Base-by-base conservation (phyloP, 2,888 invertebrate species). In the Merodon equestris region DNA sequence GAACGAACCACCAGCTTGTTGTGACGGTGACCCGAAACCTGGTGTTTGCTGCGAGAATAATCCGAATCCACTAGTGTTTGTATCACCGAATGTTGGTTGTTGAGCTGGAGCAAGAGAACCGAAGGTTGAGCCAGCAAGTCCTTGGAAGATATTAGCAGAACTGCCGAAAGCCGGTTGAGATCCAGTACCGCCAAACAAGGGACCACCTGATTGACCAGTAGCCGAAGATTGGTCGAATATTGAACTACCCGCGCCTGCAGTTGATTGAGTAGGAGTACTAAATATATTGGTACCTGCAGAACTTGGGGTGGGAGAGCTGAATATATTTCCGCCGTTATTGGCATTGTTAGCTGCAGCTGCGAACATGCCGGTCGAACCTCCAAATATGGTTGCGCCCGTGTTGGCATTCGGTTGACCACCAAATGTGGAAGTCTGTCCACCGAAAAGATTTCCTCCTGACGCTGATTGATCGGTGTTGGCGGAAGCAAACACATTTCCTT, bases 381-480 rank as follows among this genome's bases (percentile, higher is more conserved):
- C 74, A 34, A 74, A 77, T 50, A 77, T 66, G 0, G 73, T 70
- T 1, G 56, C 15, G 18, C 66, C 71, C 17, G 74, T 38, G 14
- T 53, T 60, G 18, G 72, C 1, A 0, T 61, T 75, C 3, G 81
- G 48, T 71, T 74, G 82, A 9, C 34, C 58, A 3, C 81, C 73
- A 63, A 73, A 79, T 0, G 58, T 51, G 15, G 44, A 9, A 36
- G 68, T 56, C 45, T 82, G 79, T 0, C 82, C 82, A 13, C 83
- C 85, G 70, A 86, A 87, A 13, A 87, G 83, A 63, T 81, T 86
- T 14, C 83, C 85, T 13, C 82, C 82, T 42, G 81, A 81, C 77
- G 27, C 54, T 9, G 44, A 45, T n/a, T 83, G 82, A 12, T 83
- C 61, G 1, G 83, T 19, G 1, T 27, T 63, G 0, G 51, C 0